Evolutionary conservation across 2,888 invertebrate species (phyloP), one percentile per base, ranked within the genome.

Genomic region (Drosophila suboccidentalis): DNA sequence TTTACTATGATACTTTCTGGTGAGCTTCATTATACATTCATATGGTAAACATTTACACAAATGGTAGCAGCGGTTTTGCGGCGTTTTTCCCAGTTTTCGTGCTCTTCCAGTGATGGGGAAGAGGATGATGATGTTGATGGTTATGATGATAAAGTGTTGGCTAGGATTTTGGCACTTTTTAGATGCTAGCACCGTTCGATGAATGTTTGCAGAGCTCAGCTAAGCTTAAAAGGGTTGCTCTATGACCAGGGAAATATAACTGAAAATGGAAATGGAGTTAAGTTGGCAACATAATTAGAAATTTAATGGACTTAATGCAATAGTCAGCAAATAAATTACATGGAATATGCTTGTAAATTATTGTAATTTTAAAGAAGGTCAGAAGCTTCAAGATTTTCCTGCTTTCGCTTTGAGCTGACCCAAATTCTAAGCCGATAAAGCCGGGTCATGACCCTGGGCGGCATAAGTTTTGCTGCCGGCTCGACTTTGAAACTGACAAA

Each of bases 21-120:
- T 41, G 51, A 59, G 67, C 66, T 71, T 87, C 72, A 81, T 89
- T 84, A 76, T 73, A 79, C 87, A 89, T 89, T 82, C 90, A 77
- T 65, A 63, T 67, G 70, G 82, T 87, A 85, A 85, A 89, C 75
- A 85, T 85, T 85, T 85, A 67, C 70, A 85, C 88, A 85, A 87
- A 77, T 87, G 84, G 78, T 66, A 66, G 60, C 58, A 46, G 66
- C 47, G 69, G 75, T 49, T 80, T 55, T 71, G 63, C 41, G 55
- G 54, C 61, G 44, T 64, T 68, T 68, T 72, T 53, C 60, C 64
- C 65, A 58, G 54, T 51, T 73, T 46, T 50, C 75, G n/a, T 51
- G 34, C 55, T 65, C 11, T 29, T 6, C 41, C 47, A 39, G n/a
- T 61, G 55, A 38, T 44, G 51, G 22, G 50, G 44, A 22, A 44